Evolutionary conservation across 2,113 vertebrate species (phyloP).

Genomic region (Salminus brasiliensis): DNA sequence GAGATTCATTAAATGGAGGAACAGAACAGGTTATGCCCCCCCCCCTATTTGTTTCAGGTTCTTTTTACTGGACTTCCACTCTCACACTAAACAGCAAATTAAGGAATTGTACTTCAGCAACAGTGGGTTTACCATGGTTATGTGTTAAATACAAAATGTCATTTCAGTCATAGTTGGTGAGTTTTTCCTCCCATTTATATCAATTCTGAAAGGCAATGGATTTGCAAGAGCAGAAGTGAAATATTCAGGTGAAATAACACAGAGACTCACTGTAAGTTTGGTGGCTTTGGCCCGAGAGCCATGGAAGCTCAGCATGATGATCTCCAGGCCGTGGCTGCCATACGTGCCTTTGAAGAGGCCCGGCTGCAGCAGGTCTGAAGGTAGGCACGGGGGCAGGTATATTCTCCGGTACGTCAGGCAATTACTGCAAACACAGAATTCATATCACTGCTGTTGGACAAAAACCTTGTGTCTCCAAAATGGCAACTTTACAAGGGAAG

Average conservation of each 20-base stretch:
- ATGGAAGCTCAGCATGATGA: conserved; percentile 97
- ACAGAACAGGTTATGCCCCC: not conserved
- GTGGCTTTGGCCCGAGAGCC: conserved; percentile 85
- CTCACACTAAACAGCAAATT: too few relatives aligned
- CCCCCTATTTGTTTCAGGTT: too few relatives aligned
- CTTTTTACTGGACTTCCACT: too few relatives aligned
- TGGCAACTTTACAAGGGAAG: too few relatives aligned
- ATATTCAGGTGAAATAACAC: not conserved
- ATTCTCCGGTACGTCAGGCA: conserved; percentile 97
- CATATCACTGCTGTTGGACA: not conserved
- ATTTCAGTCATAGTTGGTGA: too few relatives aligned
- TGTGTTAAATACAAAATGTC: too few relatives aligned
- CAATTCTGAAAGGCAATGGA: too few relatives aligned
- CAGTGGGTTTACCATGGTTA: too few relatives aligned
- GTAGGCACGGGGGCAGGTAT: conserved; percentile 88
- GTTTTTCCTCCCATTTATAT: too few relatives aligned
- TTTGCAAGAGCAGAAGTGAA: too few relatives aligned
- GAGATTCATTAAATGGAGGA: not conserved
- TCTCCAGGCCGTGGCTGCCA: conserved; percentile 95
- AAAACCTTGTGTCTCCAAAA: not conserved
- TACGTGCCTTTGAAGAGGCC: conserved; percentile 99
- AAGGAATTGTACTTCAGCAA: too few relatives aligned
- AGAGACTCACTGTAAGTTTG: conserved; percentile 90
- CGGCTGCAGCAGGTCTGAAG: conserved; percentile 85
- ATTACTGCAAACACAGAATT: conserved; percentile 80